Conservation (phyloP, 2,113 vertebrate species). For the Atrichornis clamosus region DNA sequence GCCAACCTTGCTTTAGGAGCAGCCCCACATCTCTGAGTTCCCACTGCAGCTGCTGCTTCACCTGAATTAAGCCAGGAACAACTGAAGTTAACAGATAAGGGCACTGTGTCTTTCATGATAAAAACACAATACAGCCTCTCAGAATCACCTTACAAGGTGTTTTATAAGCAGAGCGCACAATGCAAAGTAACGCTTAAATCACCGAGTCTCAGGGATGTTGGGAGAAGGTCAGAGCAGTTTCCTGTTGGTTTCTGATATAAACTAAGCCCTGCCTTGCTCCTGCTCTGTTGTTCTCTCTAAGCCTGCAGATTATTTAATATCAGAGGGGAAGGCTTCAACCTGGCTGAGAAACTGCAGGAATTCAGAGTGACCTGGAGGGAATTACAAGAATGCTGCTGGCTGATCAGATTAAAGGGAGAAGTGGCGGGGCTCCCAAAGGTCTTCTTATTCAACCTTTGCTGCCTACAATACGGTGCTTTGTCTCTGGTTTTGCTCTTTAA, state of each 20-base stretch:
- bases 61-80: not conserved
- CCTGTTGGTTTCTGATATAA: not conserved
- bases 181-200: not conserved
- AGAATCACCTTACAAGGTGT: not conserved
- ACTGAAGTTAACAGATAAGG: not conserved
- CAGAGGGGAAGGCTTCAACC: slow-evolving; percentile 40
- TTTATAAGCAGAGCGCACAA: not conserved
- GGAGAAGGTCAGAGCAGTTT: not conserved
- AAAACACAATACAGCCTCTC: not conserved
- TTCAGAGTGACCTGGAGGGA: slow-evolving; percentile 57
- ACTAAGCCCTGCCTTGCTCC: not conserved
- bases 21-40: not conserved
- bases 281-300: not conserved
- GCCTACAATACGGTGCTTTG: slow-evolving; percentile 64
- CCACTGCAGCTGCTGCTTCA: not conserved
- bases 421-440: slow-evolving; percentile 54
- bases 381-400: slow-evolving; percentile 64
- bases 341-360: slow-evolving; percentile 68
- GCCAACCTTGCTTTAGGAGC: not conserved
- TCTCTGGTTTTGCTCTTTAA: slow-evolving; percentile 18
- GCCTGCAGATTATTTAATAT: slow-evolving; percentile 62
- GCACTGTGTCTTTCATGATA: not conserved
- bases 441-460: slow-evolving; percentile 49
- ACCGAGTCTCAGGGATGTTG: not conserved
- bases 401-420: slow-evolving; percentile 67